Base-by-base conservation (phyloP, 2,888 invertebrate species). In the Zaprionus lineosus region DNA sequence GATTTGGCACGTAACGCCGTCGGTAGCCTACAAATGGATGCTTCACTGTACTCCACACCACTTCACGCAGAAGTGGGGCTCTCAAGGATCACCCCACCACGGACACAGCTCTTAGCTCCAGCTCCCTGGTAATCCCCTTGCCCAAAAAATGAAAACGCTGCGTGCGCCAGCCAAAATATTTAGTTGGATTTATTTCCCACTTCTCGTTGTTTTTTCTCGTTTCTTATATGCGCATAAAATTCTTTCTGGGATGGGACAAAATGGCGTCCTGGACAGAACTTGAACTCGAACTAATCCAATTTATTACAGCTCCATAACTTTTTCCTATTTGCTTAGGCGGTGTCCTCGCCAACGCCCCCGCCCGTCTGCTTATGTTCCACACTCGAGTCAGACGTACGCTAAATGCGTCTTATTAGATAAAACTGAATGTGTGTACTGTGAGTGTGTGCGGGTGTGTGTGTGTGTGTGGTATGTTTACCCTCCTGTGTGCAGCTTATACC, bases 281-380 rank as follows among this genome's bases (percentile, higher is more conserved):
- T 19, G 39, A 72, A 86, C 87, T 88, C 79, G 87, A 88, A 88
- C 88, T 88, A 88, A 88, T 88, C 87, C 87, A 88, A 88, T 88
- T 88, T 88, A 88, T 88, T 88, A 87, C 87, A 87, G 88, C 81
- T 88, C 84, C 81, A 87, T 87, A 85, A 87, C 84, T 88, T 88
- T 72, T 83, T 71, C 73, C 72, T 75, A 87, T 86, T 87, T 87
- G 84, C 73, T 76, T 84, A 75, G 70, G 53, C 48, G 31, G 29
- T 41, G 31, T 43, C 16, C 40, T 40, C 28, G 48, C 14, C 41
- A 31, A n/a, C 36, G 28, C 31, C 51, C 21, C 39, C 24, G 21
- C 15, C 8, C 4, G 18, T 19, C 16, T 16, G 11, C 19, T 16
- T 18, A n/a, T 34, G 6, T n/a, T 36, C 40, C 48, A 63, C 62